Conservation (phyloP, 1,140 invertebrate species). For the Magallana angulata region DNA sequence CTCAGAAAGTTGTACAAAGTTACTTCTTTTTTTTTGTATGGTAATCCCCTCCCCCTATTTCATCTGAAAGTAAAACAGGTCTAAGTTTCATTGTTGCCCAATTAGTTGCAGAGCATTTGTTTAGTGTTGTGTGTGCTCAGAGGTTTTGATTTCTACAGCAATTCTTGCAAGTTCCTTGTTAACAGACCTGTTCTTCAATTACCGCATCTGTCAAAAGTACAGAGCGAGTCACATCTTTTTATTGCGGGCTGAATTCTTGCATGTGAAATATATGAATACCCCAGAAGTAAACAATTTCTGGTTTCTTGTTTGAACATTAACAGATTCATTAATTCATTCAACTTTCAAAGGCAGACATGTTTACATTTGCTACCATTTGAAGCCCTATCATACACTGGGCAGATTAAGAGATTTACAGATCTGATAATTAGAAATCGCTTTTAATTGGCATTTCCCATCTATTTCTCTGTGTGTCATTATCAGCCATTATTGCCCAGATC, state of each 20-base stretch:
- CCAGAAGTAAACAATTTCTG: constrained; percentile 28
- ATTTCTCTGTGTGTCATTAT: constrained; percentile 39
- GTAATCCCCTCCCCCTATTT: not conserved
- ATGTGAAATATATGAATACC: constrained; percentile 36
- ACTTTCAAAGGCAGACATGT: constrained; percentile 35
- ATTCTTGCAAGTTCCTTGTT: not conserved
- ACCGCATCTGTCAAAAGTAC: constrained; percentile 22
- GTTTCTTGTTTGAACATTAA: constrained; percentile 36
- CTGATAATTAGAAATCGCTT: constrained; percentile 37
- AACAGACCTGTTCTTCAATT: constrained; percentile 7
- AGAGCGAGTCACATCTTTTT: constrained; percentile 13
- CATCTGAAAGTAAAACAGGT: not conserved
- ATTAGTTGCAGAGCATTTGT: constrained; percentile 28
- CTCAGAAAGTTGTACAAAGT: not conserved
- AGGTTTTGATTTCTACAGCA: not conserved
- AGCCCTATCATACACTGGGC: constrained; percentile 16
- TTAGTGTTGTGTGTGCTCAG: constrained; percentile 12
- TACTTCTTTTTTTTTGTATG: not conserved
- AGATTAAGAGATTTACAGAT: constrained; percentile 34
- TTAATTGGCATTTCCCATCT: constrained; percentile 45
- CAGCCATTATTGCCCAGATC: constrained; percentile 23
- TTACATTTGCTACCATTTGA: constrained; percentile 28
- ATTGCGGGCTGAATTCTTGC: not conserved
- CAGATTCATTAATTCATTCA: constrained; percentile 38
- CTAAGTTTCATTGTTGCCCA: constrained; percentile 12